Conservation (phyloP, 1,140 invertebrate species). For the Dendrolimus punctatus region DNA sequence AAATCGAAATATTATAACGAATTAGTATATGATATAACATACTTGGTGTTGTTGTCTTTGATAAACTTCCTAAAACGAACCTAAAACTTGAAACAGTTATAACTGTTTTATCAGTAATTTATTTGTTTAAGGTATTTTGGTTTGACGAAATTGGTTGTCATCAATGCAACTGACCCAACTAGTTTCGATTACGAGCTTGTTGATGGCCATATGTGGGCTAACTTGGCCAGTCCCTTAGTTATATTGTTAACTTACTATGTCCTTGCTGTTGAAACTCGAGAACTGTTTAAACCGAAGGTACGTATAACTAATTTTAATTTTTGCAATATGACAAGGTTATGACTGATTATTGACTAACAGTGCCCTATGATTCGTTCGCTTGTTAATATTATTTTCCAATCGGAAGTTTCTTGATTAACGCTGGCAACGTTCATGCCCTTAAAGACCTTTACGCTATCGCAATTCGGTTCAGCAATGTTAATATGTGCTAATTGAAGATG, state of each 20-base stretch:
- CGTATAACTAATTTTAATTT: slow-evolving; percentile 24
- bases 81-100: too few relatives aligned
- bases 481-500: slow-evolving; percentile 8
- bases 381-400: slow-evolving; percentile 20
- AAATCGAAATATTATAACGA: too few relatives aligned
- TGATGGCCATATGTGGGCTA: slow-evolving; percentile 49
- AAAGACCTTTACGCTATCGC: slow-evolving; percentile 4
- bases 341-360: slow-evolving; percentile 19
- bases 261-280: slow-evolving; percentile 79
- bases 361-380: slow-evolving; percentile 13
- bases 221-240: slow-evolving; percentile 53
- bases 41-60: too few relatives aligned
- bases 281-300: slow-evolving; percentile 80
- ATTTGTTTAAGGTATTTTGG: slow-evolving; percentile 77
- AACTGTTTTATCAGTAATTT: slow-evolving; percentile 1
- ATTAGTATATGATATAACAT: too few relatives aligned
- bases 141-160: slow-evolving; percentile 74
- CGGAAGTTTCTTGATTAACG: slow-evolving; percentile 15
- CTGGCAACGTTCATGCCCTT: slow-evolving; percentile 5
- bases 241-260: slow-evolving; percentile 84
- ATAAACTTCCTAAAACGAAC: too few relatives aligned
- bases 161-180: slow-evolving; percentile 54
- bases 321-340: slow-evolving; percentile 15
- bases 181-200: slow-evolving; percentile 47
- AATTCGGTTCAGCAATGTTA: slow-evolving; percentile 7